A percentile compares a stretch with the other conserved stretches of the same genome.
Conservation (phyloP, 2,797 vertebrate genomes). For the Catostomus latipinnis region DNA sequence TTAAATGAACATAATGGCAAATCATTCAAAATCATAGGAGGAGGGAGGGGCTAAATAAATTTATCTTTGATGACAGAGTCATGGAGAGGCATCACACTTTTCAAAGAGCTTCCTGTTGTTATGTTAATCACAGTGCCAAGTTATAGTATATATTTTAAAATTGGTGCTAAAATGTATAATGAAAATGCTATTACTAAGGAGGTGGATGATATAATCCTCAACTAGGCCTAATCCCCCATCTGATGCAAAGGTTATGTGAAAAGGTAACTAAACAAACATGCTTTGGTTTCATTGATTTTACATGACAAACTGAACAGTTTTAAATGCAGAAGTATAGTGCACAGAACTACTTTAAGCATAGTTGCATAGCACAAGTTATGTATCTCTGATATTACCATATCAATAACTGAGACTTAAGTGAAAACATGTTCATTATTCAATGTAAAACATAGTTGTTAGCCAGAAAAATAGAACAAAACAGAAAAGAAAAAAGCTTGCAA, state of each 20-base stretch:
- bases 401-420: too few relatives aligned
- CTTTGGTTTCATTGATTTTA: not conserved
- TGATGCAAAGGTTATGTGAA: not conserved
- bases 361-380: too few relatives aligned
- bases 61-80: constrained; percentile 46
- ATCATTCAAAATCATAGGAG: constrained; percentile 40
- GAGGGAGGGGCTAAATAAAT: constrained; percentile 22
- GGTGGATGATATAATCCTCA: not conserved
- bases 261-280: not conserved
- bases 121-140: constrained; percentile 31
- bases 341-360: not conserved
- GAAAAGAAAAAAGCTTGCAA: too few relatives aligned
- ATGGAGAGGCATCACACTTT: too few relatives aligned
- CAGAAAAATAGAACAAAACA: too few relatives aligned
- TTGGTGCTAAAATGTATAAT: not conserved
- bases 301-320: not conserved
- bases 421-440: too few relatives aligned
- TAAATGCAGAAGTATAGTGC: not conserved
- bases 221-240: not conserved
- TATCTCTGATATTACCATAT: too few relatives aligned
- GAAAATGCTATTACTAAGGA: not conserved
- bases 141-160: constrained; percentile 21
- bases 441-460: too few relatives aligned
- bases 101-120: constrained; percentile 45
- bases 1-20: constrained; percentile 51